Conservation (phyloP, 2,888 invertebrate genomes). For the Camponotus fellah region DNA sequence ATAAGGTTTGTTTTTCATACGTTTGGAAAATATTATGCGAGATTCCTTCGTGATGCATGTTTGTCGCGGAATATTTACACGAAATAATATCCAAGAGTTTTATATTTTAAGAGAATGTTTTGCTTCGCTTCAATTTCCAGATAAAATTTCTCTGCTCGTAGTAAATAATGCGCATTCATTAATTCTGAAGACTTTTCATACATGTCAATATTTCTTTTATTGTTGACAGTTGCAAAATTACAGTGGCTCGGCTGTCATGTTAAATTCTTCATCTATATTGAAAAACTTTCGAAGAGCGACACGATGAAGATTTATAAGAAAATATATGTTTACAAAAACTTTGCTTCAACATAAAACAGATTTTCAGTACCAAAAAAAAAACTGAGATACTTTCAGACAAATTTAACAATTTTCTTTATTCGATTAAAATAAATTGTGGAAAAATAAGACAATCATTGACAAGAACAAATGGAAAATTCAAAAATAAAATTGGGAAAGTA, state of each 20-base stretch:
- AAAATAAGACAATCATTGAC: neutral
- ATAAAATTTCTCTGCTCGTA: slow-evolving; percentile 39
- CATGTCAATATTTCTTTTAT: slow-evolving; percentile 48
- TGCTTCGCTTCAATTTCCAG: neutral
- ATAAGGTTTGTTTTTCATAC: slow-evolving; percentile 14
- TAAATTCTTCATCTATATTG: neutral
- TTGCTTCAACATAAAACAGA: neutral
- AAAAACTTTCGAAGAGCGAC: neutral
- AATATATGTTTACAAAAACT: neutral
- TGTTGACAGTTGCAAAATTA: slow-evolving; percentile 30
- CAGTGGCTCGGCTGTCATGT: slow-evolving; percentile 1
- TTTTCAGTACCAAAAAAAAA: neutral
- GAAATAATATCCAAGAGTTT: slow-evolving; percentile 28
- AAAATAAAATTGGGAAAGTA: slow-evolving; percentile 1
- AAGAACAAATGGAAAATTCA: neutral
- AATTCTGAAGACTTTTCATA: slow-evolving; percentile 44
- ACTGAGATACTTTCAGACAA: neutral
- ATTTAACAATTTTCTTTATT: neutral
- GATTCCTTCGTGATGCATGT: slow-evolving; percentile 31
- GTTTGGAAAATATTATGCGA: slow-evolving; percentile 2
- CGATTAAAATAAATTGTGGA: neutral
- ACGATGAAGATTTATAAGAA: slow-evolving; percentile 15
- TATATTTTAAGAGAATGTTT: slow-evolving; percentile 26
- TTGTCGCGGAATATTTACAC: slow-evolving; percentile 38
- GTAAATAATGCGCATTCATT: slow-evolving; percentile 46